phyloP scores from a whole-genome alignment of 2,113 vertebrate genomes.

The Amazona guildingii region DNA sequence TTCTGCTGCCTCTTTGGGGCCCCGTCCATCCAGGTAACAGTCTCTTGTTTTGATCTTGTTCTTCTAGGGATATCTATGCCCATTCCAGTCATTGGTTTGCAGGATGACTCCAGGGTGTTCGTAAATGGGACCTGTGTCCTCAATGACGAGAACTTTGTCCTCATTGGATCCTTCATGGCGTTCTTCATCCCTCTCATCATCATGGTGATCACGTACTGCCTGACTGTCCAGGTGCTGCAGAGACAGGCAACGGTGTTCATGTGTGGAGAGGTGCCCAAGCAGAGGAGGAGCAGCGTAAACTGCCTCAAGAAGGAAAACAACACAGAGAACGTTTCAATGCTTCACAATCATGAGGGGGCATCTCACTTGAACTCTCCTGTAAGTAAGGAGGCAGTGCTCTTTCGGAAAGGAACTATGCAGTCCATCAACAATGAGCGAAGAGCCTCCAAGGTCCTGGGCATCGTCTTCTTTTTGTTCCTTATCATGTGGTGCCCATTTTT shows the following conservation, averaged over 20 bases:
- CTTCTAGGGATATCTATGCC: conserved; percentile 89
- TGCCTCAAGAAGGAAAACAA: conserved; percentile 80
- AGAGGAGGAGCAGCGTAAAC: conserved; percentile 83
- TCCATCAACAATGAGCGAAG: conserved; percentile 96
- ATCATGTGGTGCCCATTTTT: conserved; percentile 99
- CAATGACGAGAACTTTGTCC: conserved; percentile 93
- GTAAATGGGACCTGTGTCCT: conserved; percentile 90
- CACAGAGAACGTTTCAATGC: conserved; percentile 79
- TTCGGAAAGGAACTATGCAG: conserved; percentile 95
- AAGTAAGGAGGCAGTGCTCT: conserved; percentile 76
- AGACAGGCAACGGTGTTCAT: conserved; percentile 92
- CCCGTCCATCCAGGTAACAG: rapidly evolving
- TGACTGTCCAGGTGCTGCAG: conserved; percentile 92
- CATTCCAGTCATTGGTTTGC: conserved; percentile 94
- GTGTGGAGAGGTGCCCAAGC: conserved; percentile 75
- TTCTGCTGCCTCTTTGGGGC: neutral
- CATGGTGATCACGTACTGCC: conserved; percentile 96
- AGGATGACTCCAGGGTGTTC: conserved; percentile 90
- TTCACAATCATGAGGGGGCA: conserved; percentile 81
- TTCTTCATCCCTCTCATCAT: conserved; percentile 98
- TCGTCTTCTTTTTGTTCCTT: conserved; percentile 98
- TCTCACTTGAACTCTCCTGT: conserved; percentile 85
- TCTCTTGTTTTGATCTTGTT: neutral
- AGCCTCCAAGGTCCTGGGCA: conserved; percentile 95
- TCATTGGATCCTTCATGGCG: conserved; percentile 95